These are phyloP conservation scores for Drosophila prosaltans DNA, from an alignment of 1,140 invertebrate genomes.

Conservation along the genomic window DNA sequence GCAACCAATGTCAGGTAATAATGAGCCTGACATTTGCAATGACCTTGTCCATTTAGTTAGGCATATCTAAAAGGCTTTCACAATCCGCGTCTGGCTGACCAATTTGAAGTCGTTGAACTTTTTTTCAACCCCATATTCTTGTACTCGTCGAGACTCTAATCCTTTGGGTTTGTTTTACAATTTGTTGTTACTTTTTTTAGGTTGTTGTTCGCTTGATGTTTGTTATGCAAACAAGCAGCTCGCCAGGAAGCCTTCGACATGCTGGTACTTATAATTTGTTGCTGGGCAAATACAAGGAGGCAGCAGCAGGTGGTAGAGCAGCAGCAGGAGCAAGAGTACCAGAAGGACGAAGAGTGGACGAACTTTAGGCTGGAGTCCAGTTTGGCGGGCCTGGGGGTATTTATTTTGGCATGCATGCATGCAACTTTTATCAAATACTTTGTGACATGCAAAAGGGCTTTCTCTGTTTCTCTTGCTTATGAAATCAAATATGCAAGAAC, in stretches of 20 bases:
- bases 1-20: conserved; percentile 34
- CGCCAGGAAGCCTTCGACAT: conserved; percentile 68
- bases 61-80: conserved; percentile 17
- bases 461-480: conserved; percentile 18
- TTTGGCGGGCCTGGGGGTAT: conserved; percentile 52
- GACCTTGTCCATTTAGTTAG: conserved; percentile 41
- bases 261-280: conserved; percentile 73
- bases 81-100: conserved; percentile 39
- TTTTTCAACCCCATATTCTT: background rate
- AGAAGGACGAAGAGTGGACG: background rate
- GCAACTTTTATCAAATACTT: conserved; percentile 74
- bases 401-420: conserved; percentile 57
- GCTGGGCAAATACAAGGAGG: conserved; percentile 64
- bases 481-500: conserved; percentile 68
- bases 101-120: conserved; percentile 57
- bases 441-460: conserved; percentile 61
- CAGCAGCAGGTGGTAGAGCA: background rate
- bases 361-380: conserved; percentile 22
- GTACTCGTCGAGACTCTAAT: background rate
- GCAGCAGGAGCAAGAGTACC: too few relatives aligned
- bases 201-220: conserved; percentile 42
- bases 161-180: background rate
- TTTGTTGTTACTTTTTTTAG: background rate
- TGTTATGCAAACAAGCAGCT: conserved; percentile 73
- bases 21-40: conserved; percentile 51